These are phyloP conservation scores for Cyrtorhinus lividipennis DNA, from an alignment of 1,140 invertebrate species.

Conservation along the genomic window DNA sequence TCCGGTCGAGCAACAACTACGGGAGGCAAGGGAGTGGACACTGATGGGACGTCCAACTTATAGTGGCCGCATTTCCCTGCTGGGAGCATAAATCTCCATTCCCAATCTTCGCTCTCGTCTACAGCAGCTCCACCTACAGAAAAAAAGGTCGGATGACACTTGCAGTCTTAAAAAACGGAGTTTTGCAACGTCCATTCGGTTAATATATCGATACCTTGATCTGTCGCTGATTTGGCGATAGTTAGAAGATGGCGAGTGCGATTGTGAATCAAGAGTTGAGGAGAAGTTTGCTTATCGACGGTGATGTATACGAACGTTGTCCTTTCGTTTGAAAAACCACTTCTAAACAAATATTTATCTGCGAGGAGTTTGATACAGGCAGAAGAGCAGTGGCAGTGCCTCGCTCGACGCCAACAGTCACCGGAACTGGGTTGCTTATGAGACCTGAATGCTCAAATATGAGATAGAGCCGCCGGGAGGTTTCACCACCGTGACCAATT, in stretches of 20 bases:
- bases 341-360: conserved; percentile 15
- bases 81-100: conserved; percentile 19
- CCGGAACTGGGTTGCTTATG: conserved; percentile 20
- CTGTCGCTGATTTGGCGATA: conserved; percentile 18
- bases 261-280: conserved; percentile 40
- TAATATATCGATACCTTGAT: conserved; percentile 15
- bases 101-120: conserved; percentile 19
- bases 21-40: conserved; percentile 9
- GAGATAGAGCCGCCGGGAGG: conserved; percentile 17
- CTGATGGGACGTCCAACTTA: conserved; percentile 10
- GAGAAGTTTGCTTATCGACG: conserved; percentile 40
- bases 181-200: too few relatives aligned
- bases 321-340: conserved; percentile 27
- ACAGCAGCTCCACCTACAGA: conserved; percentile 16
- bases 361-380: neutral
- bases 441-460: conserved; percentile 14
- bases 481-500: conserved; percentile 18
- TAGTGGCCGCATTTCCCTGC: conserved; percentile 11
- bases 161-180: too few relatives aligned
- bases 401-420: conserved; percentile 10
- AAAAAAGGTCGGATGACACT: neutral
- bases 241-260: conserved; percentile 28
- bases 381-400: conserved; percentile 9
- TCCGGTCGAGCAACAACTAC: conserved; percentile 18
- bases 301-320: conserved; percentile 41